These are phyloP conservation scores for Syngnathus rostellatus DNA, from an alignment of 2,797 vertebrate genomes.

Conservation along the genomic window DNA sequence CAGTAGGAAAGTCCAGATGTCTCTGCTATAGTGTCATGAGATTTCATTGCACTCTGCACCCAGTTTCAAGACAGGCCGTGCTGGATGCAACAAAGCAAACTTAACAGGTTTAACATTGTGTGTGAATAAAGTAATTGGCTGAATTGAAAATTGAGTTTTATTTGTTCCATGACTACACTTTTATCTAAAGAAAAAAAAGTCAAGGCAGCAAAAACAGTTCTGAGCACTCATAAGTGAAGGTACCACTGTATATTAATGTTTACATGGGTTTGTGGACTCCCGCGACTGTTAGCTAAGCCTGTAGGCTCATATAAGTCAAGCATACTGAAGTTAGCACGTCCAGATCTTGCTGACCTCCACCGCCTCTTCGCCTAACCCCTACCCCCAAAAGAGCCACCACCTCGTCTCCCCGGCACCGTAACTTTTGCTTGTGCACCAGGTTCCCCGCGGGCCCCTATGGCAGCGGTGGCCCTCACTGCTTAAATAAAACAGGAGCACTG, in stretches of 20 bases:
- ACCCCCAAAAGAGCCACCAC: slow-evolving; percentile 19
- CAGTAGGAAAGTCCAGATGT: no score
- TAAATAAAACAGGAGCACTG: slow-evolving; percentile 25
- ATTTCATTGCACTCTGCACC: no score
- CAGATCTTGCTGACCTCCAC: slow-evolving; percentile 13
- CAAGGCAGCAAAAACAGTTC: no score
- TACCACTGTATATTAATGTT: neutral
- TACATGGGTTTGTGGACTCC: neutral
- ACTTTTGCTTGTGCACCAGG: slow-evolving; percentile 9
- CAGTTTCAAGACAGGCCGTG: no score
- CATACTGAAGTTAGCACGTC: slow-evolving; percentile 11
- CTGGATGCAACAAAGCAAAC: neutral
- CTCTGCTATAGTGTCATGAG: no score
- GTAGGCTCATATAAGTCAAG: neutral
- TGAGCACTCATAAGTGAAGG: neutral
- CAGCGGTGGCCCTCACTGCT: slow-evolving; percentile 3
- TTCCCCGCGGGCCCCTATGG: slow-evolving; percentile 12
- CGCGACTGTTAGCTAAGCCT: neutral
- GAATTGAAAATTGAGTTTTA: no score
- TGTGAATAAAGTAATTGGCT: no score
- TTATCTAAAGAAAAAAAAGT: no score
- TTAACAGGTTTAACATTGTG: no score
- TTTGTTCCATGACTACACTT: no score
- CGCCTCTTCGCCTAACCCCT: slow-evolving; percentile 15
- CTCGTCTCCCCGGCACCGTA: slow-evolving; percentile 19